Conservation (phyloP, 92 coral and sea anemone genomes). For the Siderastrea radians region DNA sequence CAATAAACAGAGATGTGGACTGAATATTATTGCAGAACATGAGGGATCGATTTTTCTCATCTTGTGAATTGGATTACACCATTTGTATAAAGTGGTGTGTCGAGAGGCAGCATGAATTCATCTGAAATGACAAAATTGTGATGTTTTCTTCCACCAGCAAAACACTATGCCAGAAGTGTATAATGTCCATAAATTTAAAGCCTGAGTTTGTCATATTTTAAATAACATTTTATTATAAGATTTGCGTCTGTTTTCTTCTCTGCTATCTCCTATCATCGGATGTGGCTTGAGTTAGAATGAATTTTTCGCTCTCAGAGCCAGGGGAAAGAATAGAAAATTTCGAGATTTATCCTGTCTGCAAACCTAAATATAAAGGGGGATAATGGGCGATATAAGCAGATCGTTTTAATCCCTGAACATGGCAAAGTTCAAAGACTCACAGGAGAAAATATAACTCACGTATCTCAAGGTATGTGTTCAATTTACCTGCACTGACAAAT, state of each 20-base stretch:
- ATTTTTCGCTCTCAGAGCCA: background rate
- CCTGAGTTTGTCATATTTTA: too few relatives aligned
- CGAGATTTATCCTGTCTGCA: background rate
- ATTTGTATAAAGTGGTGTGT: background rate
- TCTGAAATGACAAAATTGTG: background rate
- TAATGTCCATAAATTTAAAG: too few relatives aligned
- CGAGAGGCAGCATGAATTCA: background rate
- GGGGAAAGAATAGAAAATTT: conserved; percentile 8
- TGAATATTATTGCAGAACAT: background rate
- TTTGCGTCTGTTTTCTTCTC: background rate
- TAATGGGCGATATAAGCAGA: background rate
- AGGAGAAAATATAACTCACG: background rate
- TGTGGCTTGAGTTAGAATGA: background rate
- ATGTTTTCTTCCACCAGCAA: background rate
- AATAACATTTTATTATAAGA: background rate
- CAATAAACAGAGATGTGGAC: conserved; percentile 28
- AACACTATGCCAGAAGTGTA: too few relatives aligned
- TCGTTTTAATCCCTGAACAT: conserved; percentile 9
- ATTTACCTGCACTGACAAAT: too few relatives aligned
- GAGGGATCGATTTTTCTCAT: background rate
- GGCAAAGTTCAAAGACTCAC: background rate
- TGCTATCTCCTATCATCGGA: background rate
- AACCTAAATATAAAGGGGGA: background rate
- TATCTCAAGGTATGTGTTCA: background rate
- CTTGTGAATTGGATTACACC: conserved; percentile 44